Base-by-base conservation (phyloP, 2,797 vertebrate species). In the Crocidura indochinensis region DNA sequence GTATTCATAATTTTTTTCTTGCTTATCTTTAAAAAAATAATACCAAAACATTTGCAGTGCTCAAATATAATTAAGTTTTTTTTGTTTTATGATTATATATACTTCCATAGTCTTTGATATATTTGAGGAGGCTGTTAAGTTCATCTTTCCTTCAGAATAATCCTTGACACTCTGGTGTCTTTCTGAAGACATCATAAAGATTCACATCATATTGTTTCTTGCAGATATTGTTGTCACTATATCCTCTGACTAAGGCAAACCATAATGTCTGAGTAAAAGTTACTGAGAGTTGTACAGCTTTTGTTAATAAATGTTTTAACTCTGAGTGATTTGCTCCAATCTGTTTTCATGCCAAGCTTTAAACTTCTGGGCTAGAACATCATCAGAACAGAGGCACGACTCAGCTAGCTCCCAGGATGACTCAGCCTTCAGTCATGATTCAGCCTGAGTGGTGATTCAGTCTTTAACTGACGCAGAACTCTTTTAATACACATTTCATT, bases 371-470 rank as follows among this genome's bases (percentile, higher is more conserved):
- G 10, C 62, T 46, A 76, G 89, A 72, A 44, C 79, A 49, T 38
- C 38, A 60, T 92, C 74, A 47, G 22, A 82, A 84, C 64, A 75
- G 81, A 92, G 83, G 76, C 95, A 95, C 24, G 49, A 95, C 73
- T 88, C 86, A 74, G 62, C 81, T 51, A 6, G 65, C 80, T 62
- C 62, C 81, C n/a, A 12, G 10, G 7, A 68, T 96, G 93, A 95
- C 56, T 95, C 93, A 95, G 86, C 62, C 31, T 27, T 71, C 47
- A 27, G 71, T 0, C 4, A 73, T 96, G 95, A 96, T 79, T 95
- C 95, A 95, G 1, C 38, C 49, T 20, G 31, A 10, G 22, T 7
- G n/a, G 72, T 96, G 95, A 97, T 90, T 97, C 96, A 96, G 94
- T 77, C 44, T 64, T 64, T 71, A 26, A 51, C 80, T 96, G 94